These are phyloP conservation scores for Sminthurides bifidus DNA, from an alignment of 1,140 invertebrate species.

Conservation along the genomic window DNA sequence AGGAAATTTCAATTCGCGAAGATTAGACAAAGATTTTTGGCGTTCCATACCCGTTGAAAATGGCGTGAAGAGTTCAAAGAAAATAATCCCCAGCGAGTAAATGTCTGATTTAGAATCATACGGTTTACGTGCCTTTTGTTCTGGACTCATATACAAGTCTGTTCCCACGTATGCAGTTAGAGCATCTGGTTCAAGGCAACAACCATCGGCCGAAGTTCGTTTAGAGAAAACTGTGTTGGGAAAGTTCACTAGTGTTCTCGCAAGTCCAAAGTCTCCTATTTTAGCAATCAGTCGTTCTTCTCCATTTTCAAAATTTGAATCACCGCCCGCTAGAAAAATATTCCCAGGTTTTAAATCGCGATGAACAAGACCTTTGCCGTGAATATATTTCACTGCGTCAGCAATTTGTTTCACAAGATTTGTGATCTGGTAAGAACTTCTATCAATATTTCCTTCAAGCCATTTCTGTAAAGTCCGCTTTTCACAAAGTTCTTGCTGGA, in stretches of 20 bases:
- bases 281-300: conserved; percentile 59
- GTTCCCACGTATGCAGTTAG: conserved; percentile 67
- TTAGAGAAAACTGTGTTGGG: conserved; percentile 1
- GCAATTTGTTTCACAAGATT: conserved; percentile 86
- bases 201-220: conserved; percentile 30
- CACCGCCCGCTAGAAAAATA: conserved; percentile 26
- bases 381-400: conserved; percentile 87
- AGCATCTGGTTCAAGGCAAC: background rate
- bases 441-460: conserved; percentile 48
- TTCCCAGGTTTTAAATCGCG: conserved; percentile 73
- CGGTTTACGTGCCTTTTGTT: conserved; percentile 57
- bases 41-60: conserved; percentile 86
- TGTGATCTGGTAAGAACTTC: conserved; percentile 45
- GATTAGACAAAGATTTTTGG: conserved; percentile 44
- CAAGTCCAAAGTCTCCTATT: conserved; percentile 93
- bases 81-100: conserved; percentile 84
- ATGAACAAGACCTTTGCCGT: conserved; percentile 80
- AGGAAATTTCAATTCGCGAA: conserved; percentile 59
- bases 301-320: background rate
- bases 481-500: conserved; percentile 93
- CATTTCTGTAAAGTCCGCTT: conserved; percentile 82
- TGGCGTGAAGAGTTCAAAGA: conserved; percentile 80
- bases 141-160: conserved; percentile 92
- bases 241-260: conserved; percentile 48
- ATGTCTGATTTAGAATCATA: conserved; percentile 96